Evolutionary conservation across 2,797 vertebrate species (phyloP).

Genomic region (Chloroceryle amazona): DNA sequence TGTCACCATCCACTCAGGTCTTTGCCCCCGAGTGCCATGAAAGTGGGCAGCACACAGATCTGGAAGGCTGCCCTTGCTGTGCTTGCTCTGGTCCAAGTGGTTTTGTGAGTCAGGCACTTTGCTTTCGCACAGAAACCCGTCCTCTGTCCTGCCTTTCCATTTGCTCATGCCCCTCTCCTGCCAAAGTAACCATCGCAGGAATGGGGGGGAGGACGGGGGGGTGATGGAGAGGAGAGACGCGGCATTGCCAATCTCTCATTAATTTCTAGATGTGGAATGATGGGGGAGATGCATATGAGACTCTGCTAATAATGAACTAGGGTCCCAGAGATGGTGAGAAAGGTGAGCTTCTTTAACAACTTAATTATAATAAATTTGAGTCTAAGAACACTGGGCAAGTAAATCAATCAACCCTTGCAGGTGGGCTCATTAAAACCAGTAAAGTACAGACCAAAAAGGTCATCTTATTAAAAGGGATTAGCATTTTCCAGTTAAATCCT

Average conservation of each 20-base stretch:
- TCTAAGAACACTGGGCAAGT: constrained; percentile 45
- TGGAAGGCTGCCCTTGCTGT: constrained; percentile 57
- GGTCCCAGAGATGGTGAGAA: constrained; percentile 25
- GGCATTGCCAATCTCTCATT: constrained; percentile 55
- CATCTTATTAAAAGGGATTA: constrained; percentile 70
- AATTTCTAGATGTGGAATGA: constrained; percentile 62
- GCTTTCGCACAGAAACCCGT: constrained; percentile 39
- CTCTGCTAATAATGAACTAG: constrained; percentile 57
- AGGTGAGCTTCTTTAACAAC: constrained; percentile 57
- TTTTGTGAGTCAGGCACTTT: constrained; percentile 72
- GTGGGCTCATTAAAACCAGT: constrained; percentile 63
- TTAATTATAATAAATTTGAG: constrained; percentile 70
- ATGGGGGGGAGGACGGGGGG: not conserved
- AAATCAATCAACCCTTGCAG: constrained; percentile 72
- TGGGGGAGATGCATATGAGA: constrained; percentile 47
- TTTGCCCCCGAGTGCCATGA: not conserved
- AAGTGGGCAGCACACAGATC: not conserved
- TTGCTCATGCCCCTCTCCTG: constrained; percentile 78
- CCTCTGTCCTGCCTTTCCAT: constrained; percentile 74
- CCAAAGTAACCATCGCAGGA: constrained; percentile 72
- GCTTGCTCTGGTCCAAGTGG: not conserved
- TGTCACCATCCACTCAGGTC: not conserved
- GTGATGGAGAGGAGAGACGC: not conserved
- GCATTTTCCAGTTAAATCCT: constrained; percentile 57
- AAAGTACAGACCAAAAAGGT: constrained; percentile 41